A percentile compares a stretch with the other conserved stretches of the same genome.
Conservation (phyloP, 2,113 vertebrate species). For the Chionis minor region DNA sequence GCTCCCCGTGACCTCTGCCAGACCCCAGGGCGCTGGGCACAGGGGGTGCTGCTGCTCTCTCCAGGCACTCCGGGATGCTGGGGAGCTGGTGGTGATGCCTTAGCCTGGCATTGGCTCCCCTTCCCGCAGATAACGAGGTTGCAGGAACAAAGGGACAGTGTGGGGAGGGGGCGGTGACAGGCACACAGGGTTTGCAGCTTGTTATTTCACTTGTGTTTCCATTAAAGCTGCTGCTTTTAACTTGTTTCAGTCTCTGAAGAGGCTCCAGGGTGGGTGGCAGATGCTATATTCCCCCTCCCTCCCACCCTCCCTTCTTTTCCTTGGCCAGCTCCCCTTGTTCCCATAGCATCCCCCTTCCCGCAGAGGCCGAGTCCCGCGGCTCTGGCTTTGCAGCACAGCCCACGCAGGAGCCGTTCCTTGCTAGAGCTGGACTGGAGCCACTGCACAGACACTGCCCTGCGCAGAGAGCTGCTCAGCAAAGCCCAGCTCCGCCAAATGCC, state of each 20-base stretch:
- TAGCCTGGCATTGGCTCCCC: background rate
- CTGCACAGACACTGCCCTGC: background rate
- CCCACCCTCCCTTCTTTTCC: constrained; percentile 8
- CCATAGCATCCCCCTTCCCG: background rate
- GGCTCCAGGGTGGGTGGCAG: constrained; percentile 34
- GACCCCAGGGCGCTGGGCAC: background rate
- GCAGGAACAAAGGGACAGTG: constrained; percentile 46
- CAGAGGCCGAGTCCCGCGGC: rapidly evolving
- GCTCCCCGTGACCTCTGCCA: background rate
- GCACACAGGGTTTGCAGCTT: constrained; percentile 11
- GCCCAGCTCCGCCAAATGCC: rapidly evolving
- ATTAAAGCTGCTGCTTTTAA: constrained; percentile 54
- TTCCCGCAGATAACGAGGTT: background rate
- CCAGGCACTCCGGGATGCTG: rapidly evolving
- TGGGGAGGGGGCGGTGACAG: background rate
- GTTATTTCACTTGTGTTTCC: constrained; percentile 56
- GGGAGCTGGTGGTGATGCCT: background rate
- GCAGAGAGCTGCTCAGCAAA: background rate
- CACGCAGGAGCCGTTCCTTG: background rate
- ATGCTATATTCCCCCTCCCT: constrained; percentile 35
- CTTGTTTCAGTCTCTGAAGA: constrained; percentile 55
- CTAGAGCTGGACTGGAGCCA: background rate
- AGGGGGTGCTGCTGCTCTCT: background rate
- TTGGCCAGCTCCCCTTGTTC: constrained; percentile 25
- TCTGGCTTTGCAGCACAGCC: background rate